A percentile compares a stretch with the other conserved stretches of the same genome.
Conservation (phyloP, 2,888 invertebrate species). For the Dolichopus griseipennis region DNA sequence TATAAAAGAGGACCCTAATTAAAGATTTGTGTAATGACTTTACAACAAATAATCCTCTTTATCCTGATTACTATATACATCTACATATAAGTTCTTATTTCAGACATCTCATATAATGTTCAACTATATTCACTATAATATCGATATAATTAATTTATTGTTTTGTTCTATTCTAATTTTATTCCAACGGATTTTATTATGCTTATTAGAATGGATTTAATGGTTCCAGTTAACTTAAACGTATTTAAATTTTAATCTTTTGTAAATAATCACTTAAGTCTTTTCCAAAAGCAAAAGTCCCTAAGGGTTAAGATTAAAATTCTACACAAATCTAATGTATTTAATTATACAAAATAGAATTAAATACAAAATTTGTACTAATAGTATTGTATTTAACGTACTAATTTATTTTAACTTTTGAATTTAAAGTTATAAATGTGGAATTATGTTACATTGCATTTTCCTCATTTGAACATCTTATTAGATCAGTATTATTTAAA, state of each 20-base stretch:
- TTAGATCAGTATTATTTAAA: too few relatives aligned
- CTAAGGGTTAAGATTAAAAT: background rate
- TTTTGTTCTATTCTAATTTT: background rate
- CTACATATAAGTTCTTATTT: background rate
- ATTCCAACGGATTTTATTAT: background rate
- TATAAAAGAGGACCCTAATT: background rate
- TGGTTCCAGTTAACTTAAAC: too few relatives aligned
- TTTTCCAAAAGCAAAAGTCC: background rate
- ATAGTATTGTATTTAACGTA: too few relatives aligned
- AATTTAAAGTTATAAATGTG: too few relatives aligned
- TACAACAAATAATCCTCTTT: too few relatives aligned
- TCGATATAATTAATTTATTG: background rate
- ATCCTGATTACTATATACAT: too few relatives aligned
- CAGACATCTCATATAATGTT: background rate
- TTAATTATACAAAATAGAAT: too few relatives aligned
- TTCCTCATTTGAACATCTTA: too few relatives aligned
- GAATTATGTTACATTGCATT: too few relatives aligned
- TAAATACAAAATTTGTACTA: too few relatives aligned
- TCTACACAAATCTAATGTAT: too few relatives aligned
- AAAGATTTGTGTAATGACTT: constrained; percentile 1
- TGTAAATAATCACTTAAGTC: background rate
- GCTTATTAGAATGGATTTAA: background rate
- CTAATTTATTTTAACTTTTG: too few relatives aligned
- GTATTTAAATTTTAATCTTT: background rate
- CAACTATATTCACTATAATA: background rate